Base-by-base conservation (phyloP, 2,888 invertebrate species). In the Erebia ligea region DNA sequence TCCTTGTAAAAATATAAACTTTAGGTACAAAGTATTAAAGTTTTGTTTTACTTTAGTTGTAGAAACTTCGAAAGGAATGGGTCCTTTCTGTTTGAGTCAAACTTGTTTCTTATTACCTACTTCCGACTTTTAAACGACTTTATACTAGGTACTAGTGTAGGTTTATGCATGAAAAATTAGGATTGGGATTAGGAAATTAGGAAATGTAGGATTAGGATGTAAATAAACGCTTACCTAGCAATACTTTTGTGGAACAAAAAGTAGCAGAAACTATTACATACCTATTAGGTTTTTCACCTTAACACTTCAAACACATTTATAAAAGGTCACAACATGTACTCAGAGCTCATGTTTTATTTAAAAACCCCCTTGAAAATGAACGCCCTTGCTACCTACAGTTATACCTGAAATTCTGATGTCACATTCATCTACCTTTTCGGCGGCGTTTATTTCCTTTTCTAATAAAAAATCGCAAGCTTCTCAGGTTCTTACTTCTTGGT, bases 271-370 rank as follows among this genome's bases (percentile, higher is more conserved):
- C n/a, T 40, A 40, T 9, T 4, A 40, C 15, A 59, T 40, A 34
- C 15, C 42, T 40, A 10, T 17, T 52, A 45, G 6, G 2, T 15
- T 61, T 21, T 45, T 61, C 42, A 19, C 61, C 40, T 10, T 17
- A 9, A 42, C 59, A 61, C 56, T 56, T 58, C 58, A 58, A 58
- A 58, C 58, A 17, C 10, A 58, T 40, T 40, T 45, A 19, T 15
- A 8, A 62, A 61, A 62, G 59, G 61, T 62, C 61, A 19, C 45
- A 48, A 62, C 21, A 19, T 21, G 59, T 62, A 21, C 45, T 4
- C 21, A 45, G 61, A 45, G 21, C 61, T 62, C 45, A 48, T 62
- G 45, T 45, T 45, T 62, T 62, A 48, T 62, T 61, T 19, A 45
- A 45, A 45, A 17, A 42, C 10, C 17, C 59, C 59, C 40, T 59